Conservation (phyloP, 2,797 vertebrate species). For the Sebastes nivosus region DNA sequence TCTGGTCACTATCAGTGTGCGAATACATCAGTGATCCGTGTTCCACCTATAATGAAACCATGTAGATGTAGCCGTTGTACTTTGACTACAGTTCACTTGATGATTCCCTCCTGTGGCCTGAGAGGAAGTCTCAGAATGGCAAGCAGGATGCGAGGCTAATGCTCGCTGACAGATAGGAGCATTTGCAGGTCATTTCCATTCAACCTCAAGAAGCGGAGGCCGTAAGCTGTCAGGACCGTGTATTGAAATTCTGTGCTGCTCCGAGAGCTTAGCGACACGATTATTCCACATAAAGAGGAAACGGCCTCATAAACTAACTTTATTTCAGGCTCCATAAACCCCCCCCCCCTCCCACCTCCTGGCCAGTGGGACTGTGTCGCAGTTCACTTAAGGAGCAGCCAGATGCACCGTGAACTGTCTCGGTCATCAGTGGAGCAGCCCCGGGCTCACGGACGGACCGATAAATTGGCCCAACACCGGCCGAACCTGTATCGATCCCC, state of each 20-base stretch:
- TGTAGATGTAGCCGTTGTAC: neutral
- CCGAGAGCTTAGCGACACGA: constrained; percentile 52
- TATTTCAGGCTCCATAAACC: constrained; percentile 72
- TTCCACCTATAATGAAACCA: neutral
- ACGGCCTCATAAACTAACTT: constrained; percentile 71
- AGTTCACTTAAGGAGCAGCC: constrained; percentile 58
- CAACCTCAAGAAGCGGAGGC: constrained; percentile 23
- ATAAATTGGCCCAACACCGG: constrained; percentile 30
- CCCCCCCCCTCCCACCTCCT: neutral
- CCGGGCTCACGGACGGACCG: neutral
- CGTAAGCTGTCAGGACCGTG: constrained; percentile 28
- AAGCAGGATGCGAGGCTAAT: constrained; percentile 6
- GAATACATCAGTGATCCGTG: neutral
- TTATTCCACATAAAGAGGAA: constrained; percentile 71
- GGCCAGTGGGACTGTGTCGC: constrained; percentile 42
- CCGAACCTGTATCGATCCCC: constrained; percentile 4
- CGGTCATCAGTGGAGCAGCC: neutral
- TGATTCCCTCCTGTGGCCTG: constrained; percentile 1
- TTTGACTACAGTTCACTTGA: neutral
- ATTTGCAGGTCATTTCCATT: constrained; percentile 49
- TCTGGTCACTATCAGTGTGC: neutral
- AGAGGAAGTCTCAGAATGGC: neutral
- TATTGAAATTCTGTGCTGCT: constrained; percentile 55
- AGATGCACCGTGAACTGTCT: constrained; percentile 61
- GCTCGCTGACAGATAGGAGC: constrained; percentile 34